phyloP scores from a whole-genome alignment of 2,888 invertebrate genomes.

The Lagria hirta region DNA sequence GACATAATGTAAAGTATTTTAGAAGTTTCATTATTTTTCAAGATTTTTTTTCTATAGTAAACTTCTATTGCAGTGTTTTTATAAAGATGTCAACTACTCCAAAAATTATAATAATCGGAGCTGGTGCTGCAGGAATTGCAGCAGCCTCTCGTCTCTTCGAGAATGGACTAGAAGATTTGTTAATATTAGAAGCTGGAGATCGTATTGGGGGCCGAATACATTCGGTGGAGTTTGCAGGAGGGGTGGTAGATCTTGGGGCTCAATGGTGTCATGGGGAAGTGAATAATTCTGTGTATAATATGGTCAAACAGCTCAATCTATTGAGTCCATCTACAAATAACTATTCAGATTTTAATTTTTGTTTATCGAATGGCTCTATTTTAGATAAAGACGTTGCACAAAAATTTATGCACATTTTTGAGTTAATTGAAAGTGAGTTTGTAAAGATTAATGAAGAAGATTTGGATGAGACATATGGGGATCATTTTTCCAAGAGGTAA shows the following conservation, averaged over 20 bases:
- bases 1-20: too few relatives aligned
- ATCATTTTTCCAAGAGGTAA: constrained; percentile 46
- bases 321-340: constrained; percentile 51
- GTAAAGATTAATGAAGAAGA: too few relatives aligned
- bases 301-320: constrained; percentile 45
- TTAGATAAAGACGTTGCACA: constrained; percentile 42
- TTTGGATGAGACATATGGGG: constrained; percentile 41
- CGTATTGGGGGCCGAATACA: constrained; percentile 49
- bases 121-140: constrained; percentile 58
- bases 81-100: constrained; percentile 32
- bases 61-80: too few relatives aligned
- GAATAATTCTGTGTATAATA: constrained; percentile 47
- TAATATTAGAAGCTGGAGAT: constrained; percentile 53
- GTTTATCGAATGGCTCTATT: constrained; percentile 40
- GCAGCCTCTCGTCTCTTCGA: constrained; percentile 56
- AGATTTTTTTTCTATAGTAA: too few relatives aligned
- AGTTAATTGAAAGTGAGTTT: too few relatives aligned
- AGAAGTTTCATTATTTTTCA: too few relatives aligned
- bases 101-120: constrained; percentile 60
- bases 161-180: constrained; percentile 55
- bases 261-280: constrained; percentile 53
- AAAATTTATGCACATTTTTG: too few relatives aligned
- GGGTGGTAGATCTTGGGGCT: constrained; percentile 47
- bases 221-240: constrained; percentile 39
- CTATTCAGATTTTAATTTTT: constrained; percentile 43